These are phyloP conservation scores for Eulemur albifrons DNA, from an alignment of 2,797 vertebrate genomes.

Conservation along the genomic window DNA sequence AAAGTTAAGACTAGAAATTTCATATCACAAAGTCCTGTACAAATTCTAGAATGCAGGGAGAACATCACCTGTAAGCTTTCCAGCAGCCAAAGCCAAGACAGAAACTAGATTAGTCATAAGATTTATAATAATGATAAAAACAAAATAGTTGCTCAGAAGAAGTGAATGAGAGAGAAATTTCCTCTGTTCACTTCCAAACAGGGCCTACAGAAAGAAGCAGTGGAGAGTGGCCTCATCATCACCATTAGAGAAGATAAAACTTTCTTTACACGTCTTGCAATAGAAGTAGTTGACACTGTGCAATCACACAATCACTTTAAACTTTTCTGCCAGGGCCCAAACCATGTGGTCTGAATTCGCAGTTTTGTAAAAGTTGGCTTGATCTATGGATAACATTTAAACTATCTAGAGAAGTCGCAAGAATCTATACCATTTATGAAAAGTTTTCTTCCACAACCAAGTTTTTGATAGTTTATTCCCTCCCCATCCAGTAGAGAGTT, in stretches of 20 bases:
- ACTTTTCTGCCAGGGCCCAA: neutral
- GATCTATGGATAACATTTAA: neutral
- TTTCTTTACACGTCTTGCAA: neutral
- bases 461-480: neutral
- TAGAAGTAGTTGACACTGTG: neutral
- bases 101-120: neutral
- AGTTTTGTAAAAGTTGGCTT: neutral
- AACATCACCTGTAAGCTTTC: neutral
- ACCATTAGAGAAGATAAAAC: neutral
- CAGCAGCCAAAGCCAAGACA: neutral
- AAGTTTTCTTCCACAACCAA: neutral
- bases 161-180: neutral
- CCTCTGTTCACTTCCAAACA: neutral
- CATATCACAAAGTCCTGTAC: neutral
- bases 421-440: neutral
- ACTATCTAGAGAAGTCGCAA: neutral
- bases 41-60: neutral
- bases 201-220: neutral
- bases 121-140: neutral
- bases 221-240: neutral
- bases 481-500: neutral
- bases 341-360: neutral
- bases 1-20: neutral
- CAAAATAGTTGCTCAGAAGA: neutral
- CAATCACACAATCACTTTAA: neutral